A percentile compares a stretch with the other conserved stretches of the same genome.
phyloP scores from a whole-genome alignment of 2,113 vertebrate species.

The Muntiacus muntjak region DNA sequence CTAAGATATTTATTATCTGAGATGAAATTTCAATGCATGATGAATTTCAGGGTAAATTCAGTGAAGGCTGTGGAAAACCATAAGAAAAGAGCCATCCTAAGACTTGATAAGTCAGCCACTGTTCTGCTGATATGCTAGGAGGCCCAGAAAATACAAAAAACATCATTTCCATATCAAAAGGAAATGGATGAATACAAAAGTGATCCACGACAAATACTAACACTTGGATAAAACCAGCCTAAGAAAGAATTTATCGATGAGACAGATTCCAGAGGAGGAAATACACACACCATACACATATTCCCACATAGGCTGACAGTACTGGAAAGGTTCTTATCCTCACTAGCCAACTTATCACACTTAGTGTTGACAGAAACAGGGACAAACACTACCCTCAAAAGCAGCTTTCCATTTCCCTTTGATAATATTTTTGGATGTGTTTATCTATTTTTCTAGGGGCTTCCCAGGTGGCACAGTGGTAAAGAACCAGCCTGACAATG shows the following conservation, averaged over 20 bases:
- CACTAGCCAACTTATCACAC: not conserved
- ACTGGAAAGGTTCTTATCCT: not conserved
- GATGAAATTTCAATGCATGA: constrained; percentile 71
- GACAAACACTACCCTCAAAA: constrained; percentile 23
- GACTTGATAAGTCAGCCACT: constrained; percentile 62
- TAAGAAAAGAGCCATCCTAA: constrained; percentile 39
- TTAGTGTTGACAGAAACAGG: not conserved
- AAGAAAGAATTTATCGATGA: not conserved
- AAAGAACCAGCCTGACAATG: not conserved
- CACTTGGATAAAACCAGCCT: not conserved
- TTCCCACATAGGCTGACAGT: not conserved
- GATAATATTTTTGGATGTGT: not conserved
- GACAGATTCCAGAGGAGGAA: fast-evolving
- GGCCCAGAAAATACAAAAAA: constrained; percentile 37
- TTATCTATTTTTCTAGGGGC: not conserved
- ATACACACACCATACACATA: not conserved
- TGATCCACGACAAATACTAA: not conserved
- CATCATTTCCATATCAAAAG: constrained; percentile 30
- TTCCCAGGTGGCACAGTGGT: not conserved
- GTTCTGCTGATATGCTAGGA: constrained; percentile 57
- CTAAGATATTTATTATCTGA: constrained; percentile 74
- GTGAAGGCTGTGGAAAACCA: constrained; percentile 45
- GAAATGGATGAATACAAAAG: constrained; percentile 47
- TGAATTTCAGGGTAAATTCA: constrained; percentile 72
- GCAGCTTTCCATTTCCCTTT: constrained; percentile 1